These are phyloP conservation scores for Nowickia ferox DNA, from an alignment of 2,888 invertebrate species.

Conservation along the genomic window DNA sequence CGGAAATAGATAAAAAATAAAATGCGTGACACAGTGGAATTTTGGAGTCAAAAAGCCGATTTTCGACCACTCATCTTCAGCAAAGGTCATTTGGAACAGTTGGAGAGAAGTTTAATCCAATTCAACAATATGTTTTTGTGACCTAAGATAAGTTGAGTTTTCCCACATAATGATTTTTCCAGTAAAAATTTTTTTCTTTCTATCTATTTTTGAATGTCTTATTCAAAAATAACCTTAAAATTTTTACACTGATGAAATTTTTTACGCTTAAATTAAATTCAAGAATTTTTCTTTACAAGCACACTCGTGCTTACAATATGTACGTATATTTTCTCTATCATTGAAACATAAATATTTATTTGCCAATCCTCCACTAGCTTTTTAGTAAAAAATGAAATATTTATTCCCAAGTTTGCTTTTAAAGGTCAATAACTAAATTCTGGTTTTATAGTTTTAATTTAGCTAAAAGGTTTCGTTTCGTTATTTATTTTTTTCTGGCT, in stretches of 20 bases:
- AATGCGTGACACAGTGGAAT: too few relatives aligned
- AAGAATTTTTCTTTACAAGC: neutral
- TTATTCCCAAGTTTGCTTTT: conserved; percentile 51
- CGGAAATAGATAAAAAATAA: too few relatives aligned
- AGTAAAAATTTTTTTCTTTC: too few relatives aligned
- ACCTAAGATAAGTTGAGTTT: too few relatives aligned
- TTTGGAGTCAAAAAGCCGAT: too few relatives aligned
- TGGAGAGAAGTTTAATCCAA: too few relatives aligned
- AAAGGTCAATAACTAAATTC: conserved; percentile 60
- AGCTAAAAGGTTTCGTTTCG: conserved; percentile 55
- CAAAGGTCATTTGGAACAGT: too few relatives aligned
- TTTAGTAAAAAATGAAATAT: conserved; percentile 15
- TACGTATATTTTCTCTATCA: neutral
- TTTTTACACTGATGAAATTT: neutral
- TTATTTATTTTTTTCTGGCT: neutral
- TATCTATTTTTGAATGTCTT: neutral
- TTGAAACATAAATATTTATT: neutral
- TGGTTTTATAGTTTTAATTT: conserved; percentile 66
- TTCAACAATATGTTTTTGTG: too few relatives aligned
- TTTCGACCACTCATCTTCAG: too few relatives aligned
- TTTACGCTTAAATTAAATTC: neutral
- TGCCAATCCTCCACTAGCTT: neutral
- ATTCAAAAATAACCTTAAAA: neutral
- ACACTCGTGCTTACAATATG: neutral
- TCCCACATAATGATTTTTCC: too few relatives aligned